phyloP scores from a whole-genome alignment of 1,140 invertebrate species.

The Leptopilina boulardi region DNA sequence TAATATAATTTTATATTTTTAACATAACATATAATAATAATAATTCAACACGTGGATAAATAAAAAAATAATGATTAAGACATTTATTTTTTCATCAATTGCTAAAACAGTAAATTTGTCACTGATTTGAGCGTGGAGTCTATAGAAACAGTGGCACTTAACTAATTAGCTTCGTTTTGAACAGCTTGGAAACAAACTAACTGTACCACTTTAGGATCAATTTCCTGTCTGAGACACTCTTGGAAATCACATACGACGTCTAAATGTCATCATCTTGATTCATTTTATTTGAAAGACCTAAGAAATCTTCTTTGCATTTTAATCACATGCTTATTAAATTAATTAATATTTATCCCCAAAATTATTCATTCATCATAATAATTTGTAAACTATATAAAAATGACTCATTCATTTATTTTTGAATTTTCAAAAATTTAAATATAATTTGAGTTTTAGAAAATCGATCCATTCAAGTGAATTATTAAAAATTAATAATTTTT shows the following conservation, averaged over 20 bases:
- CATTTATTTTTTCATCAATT: background rate
- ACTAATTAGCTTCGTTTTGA: constrained; percentile 10
- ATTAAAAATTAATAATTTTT: too few relatives aligned
- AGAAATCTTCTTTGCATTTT: background rate
- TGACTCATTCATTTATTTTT: too few relatives aligned
- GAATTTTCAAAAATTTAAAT: too few relatives aligned
- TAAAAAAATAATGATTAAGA: background rate
- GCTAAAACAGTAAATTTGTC: background rate
- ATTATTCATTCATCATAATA: background rate
- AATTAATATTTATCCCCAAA: constrained; percentile 1
- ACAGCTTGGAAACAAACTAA: constrained; percentile 17
- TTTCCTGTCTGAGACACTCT: constrained; percentile 27
- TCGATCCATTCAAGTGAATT: too few relatives aligned
- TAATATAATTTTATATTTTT: too few relatives aligned
- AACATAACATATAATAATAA: background rate
- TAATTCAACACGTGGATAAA: background rate
- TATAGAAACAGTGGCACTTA: background rate
- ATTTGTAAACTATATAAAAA: background rate
- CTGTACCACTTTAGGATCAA: constrained; percentile 1
- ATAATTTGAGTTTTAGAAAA: too few relatives aligned
- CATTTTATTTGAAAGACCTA: background rate
- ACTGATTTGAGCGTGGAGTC: background rate
- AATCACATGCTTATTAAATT: background rate
- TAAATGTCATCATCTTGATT: constrained; percentile 4
- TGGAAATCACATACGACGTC: background rate